A percentile compares a stretch with the other conserved stretches of the same genome.
Conservation (phyloP, 2,113 vertebrate genomes). For the Xenotilapia longispinis region DNA sequence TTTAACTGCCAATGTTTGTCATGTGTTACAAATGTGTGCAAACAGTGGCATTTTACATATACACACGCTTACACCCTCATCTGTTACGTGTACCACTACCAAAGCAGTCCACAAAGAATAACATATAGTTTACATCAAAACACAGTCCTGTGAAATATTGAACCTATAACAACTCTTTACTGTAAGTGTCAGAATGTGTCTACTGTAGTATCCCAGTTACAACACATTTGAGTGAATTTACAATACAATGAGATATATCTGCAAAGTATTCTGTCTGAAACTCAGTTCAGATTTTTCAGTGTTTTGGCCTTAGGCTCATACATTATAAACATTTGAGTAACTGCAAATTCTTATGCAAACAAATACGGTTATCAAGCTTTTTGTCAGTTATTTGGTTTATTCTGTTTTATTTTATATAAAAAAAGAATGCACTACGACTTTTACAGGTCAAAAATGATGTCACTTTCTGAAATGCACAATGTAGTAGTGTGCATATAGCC, state of each 20-base stretch:
- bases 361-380: background rate
- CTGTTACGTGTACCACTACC: background rate
- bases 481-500: constrained; percentile 27
- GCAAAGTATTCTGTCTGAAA: background rate
- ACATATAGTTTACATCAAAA: background rate
- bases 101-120: background rate
- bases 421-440: constrained; percentile 53
- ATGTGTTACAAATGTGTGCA: background rate
- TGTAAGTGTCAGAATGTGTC: background rate
- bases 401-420: background rate
- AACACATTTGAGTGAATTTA: background rate
- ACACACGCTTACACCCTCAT: background rate
- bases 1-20: background rate
- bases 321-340: background rate
- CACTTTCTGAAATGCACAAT: constrained; percentile 47
- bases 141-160: background rate
- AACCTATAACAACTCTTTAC: background rate
- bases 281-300: background rate
- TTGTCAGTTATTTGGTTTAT: background rate
- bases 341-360: constrained; percentile 40
- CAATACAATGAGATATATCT: background rate
- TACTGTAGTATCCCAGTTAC: background rate
- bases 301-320: background rate
- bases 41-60: background rate
- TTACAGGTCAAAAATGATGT: constrained; percentile 57